These are phyloP conservation scores for Cochlearius cochlearius DNA, from an alignment of 2,113 vertebrate species.

Conservation along the genomic window DNA sequence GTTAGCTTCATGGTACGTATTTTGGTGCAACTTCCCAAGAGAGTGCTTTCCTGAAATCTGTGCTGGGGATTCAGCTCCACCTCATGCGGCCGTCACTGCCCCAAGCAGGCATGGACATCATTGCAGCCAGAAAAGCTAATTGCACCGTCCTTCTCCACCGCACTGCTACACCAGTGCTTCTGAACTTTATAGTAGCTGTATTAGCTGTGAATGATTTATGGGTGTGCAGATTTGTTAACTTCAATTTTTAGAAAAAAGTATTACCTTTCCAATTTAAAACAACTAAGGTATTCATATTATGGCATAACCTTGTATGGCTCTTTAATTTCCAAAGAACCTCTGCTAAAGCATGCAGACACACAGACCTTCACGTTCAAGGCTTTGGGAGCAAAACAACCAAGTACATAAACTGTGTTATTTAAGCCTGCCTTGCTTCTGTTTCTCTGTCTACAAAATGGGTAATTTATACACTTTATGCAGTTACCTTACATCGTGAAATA, in stretches of 20 bases:
- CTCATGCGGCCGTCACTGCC: fast-evolving
- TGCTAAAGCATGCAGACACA: not conserved
- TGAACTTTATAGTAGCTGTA: not conserved
- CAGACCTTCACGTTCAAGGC: not conserved
- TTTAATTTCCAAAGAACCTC: not conserved
- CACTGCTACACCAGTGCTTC: fast-evolving
- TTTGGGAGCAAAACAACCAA: not conserved
- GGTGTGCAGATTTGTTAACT: not conserved
- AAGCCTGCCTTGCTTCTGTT: not conserved
- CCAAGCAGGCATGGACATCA: not conserved
- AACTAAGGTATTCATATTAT: not conserved
- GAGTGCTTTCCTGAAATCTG: not conserved
- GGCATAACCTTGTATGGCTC: not conserved
- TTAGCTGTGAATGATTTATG: not conserved
- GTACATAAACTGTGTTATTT: not conserved
- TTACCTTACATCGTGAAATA: not conserved
- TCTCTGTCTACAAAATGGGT: not conserved
- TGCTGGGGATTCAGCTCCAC: not conserved
- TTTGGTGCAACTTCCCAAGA: not conserved
- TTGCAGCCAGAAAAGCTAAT: not conserved
- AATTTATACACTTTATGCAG: not conserved
- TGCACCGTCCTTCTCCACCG: too few relatives aligned
- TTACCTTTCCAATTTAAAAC: not conserved
- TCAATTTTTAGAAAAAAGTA: not conserved
- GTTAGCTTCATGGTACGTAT: fast-evolving